phyloP scores from a whole-genome alignment of 1,140 invertebrate species.

The Phthorimaea operculella region DNA sequence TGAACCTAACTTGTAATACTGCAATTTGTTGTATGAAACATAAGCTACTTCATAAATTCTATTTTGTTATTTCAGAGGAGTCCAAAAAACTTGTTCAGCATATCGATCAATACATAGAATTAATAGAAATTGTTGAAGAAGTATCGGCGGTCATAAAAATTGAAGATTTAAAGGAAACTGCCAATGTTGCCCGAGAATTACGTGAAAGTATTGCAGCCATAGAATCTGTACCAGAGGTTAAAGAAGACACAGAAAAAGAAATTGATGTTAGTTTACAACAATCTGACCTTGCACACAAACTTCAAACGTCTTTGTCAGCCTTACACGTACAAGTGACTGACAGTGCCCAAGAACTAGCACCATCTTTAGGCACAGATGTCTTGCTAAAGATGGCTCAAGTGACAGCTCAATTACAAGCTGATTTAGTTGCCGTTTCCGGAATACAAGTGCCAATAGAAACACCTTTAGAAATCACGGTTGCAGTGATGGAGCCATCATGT shows the following conservation, averaged over 20 bases:
- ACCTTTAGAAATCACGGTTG: slow-evolving; percentile 4
- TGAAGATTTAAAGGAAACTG: slow-evolving; percentile 32
- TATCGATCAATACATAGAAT: slow-evolving; percentile 44
- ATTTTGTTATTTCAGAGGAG: slow-evolving; percentile 22
- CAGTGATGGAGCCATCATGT: not conserved
- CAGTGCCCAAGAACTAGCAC: slow-evolving; percentile 23
- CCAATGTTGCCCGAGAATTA: slow-evolving; percentile 35
- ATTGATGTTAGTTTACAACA: slow-evolving; percentile 21
- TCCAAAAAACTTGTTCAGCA: slow-evolving; percentile 31
- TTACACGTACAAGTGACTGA: slow-evolving; percentile 35
- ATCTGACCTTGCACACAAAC: slow-evolving; percentile 23
- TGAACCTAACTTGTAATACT: not conserved
- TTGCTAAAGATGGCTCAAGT: slow-evolving; percentile 28
- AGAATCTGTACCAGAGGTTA: slow-evolving; percentile 14
- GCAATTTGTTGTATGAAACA: too few species aligned
- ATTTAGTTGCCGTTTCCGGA: slow-evolving; percentile 26
- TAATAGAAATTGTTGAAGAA: slow-evolving; percentile 45
- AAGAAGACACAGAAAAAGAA: slow-evolving; percentile 3
- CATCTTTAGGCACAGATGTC: slow-evolving; percentile 19
- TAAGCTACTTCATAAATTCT: not conserved
- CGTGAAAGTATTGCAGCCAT: slow-evolving; percentile 23
- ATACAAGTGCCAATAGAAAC: slow-evolving; percentile 16
- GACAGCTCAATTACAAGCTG: slow-evolving; percentile 24
- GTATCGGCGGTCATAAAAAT: slow-evolving; percentile 33
- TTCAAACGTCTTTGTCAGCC: slow-evolving; percentile 30